Base-by-base conservation (phyloP, 2,113 vertebrate genomes). In the Apteryx mantelli region DNA sequence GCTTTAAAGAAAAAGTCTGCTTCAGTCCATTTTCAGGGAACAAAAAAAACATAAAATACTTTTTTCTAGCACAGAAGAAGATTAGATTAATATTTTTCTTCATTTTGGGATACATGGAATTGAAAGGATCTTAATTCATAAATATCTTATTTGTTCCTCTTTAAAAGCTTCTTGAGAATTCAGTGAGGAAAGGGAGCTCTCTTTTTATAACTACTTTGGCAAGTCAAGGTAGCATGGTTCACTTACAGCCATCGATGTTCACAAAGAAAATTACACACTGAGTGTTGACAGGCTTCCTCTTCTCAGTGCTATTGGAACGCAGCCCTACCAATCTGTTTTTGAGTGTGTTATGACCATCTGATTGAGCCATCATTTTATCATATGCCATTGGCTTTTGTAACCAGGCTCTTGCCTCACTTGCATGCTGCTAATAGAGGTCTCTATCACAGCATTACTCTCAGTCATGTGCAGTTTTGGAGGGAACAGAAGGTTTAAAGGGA, bases 291-390 rank as follows among this genome's bases (percentile, higher is more conserved):
- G 44, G 50, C 50, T 75, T 93, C 86, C 85, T 94, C 66, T 88
- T 77, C 89, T 82, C 28, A 53, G 76, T 89, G 82, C 84, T 81
- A 58, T 76, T 93, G 30, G 28, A 92, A 30, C 89, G 65, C 80
- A 77, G 80, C 74, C 83, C 86, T 96, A 91, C 70, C 94, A 93
- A 63, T 36, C 63, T 82, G 70, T 32, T 96, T 93, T 65, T 70
- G 56, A 92, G 83, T 81, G 38, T 28, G 64, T 88, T 61, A 64
- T 7, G 18, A 93, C 87, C 65, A 7, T 88, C 84, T 56, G 73
- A 93, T 95, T 97, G 95, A 96, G 95, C 95, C 97, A 95, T 48
- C 61, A 76, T 68, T 94, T 95, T 97, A 91, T 96, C 94, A 80
- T 8, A 65, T 46, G 68, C 82, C 89, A 66, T 63, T 65, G 61